These are phyloP conservation scores for Brachionus calyciflorus DNA, from an alignment of 1,140 invertebrate species.

Conservation along the genomic window DNA sequence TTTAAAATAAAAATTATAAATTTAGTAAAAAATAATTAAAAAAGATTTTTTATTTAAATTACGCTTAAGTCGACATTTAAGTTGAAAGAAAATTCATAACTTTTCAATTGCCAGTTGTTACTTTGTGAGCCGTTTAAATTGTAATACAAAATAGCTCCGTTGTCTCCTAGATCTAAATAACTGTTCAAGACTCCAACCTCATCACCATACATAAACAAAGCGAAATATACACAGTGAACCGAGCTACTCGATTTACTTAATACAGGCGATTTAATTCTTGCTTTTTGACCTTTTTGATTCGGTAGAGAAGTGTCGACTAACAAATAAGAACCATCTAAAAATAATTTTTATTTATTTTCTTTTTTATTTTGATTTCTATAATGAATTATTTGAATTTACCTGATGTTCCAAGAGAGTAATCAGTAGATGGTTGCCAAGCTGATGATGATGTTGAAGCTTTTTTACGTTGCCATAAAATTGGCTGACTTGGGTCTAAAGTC, in stretches of 20 bases:
- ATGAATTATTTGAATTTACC: too few relatives aligned
- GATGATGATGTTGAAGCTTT: slow-evolving; percentile 50
- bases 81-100: neutral
- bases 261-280: slow-evolving; percentile 53
- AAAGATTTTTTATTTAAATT: neutral
- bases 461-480: slow-evolving; percentile 54
- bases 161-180: neutral
- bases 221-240: neutral
- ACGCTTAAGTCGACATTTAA: slow-evolving; percentile 1
- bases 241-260: neutral
- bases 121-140: neutral
- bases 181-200: slow-evolving; percentile 18
- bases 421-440: slow-evolving; percentile 62
- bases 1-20: too few relatives aligned
- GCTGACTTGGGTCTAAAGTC: slow-evolving; percentile 48
- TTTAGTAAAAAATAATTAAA: neutral
- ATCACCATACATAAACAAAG: slow-evolving; percentile 41
- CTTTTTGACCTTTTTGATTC: slow-evolving; percentile 17
- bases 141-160: neutral
- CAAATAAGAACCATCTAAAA: slow-evolving; percentile 53
- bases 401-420: slow-evolving; percentile 62
- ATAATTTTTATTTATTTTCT: too few relatives aligned
- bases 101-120: slow-evolving; percentile 4
- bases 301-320: slow-evolving; percentile 45
- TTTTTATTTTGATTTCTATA: too few relatives aligned